phyloP scores from a whole-genome alignment of 2,113 vertebrate species.

The Sylvia atricapilla region DNA sequence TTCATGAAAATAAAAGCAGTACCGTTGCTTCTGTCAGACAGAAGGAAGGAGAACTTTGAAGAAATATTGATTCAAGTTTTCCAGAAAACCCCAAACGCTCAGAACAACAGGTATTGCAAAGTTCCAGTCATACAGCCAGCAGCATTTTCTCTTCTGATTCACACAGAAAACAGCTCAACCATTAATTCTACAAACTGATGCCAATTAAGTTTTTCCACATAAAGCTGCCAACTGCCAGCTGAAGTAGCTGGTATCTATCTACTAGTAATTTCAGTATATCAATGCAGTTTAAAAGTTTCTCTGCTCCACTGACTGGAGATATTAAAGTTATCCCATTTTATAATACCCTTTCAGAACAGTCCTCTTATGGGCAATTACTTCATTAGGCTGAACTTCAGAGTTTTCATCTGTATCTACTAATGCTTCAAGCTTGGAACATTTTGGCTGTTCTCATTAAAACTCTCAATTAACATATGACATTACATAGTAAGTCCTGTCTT shows the following conservation, averaged over 20 bases:
- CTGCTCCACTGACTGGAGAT: not conserved
- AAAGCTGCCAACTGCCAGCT: not conserved
- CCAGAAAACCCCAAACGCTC: not conserved
- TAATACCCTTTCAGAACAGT: not conserved
- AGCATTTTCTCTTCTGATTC: not conserved
- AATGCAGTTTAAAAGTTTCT: not conserved
- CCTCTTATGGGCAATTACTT: not conserved
- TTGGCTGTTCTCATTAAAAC: not conserved
- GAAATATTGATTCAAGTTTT: not conserved
- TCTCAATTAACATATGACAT: not conserved
- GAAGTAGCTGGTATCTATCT: not conserved
- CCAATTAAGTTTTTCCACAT: not conserved
- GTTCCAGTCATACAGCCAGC: not conserved
- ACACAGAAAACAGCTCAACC: not conserved
- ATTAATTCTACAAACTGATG: not conserved
- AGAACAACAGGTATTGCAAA: not conserved
- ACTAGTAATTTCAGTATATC: not conserved
- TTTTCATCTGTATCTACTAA: not conserved
- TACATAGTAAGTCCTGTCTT: not conserved
- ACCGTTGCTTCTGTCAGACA: not conserved
- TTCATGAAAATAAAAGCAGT: not conserved
- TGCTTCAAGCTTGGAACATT: not conserved
- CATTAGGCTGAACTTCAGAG: not conserved
- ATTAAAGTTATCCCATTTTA: not conserved
- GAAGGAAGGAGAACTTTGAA: not conserved